Percentiles rank a stretch among this genome's conserved stretches.
Evolutionary conservation across 2,113 vertebrate species (phyloP).

Genomic region (Lathamus discolor): DNA sequence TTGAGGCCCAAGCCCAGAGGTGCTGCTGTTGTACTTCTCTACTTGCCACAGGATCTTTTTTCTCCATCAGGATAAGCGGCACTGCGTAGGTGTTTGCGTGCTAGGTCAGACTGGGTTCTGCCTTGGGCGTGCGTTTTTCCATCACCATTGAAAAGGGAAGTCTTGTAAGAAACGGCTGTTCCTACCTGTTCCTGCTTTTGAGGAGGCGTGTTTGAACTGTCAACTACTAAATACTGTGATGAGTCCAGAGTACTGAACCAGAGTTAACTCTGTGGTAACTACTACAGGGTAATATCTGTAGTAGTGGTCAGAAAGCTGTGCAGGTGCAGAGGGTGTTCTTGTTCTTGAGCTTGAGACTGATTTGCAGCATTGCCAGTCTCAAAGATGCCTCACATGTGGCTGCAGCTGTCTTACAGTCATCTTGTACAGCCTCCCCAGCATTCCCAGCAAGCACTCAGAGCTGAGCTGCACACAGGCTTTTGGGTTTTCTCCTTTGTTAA

Average conservation of each 20-base stretch:
- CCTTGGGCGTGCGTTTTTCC: neutral
- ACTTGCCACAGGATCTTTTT: neutral
- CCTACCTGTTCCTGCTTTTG: neutral
- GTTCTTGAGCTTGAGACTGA: neutral
- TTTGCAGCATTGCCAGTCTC: neutral
- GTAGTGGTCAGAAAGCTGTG: neutral
- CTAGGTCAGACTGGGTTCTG: neutral
- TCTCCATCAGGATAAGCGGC: neutral
- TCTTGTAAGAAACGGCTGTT: neutral
- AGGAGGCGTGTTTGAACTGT: neutral
- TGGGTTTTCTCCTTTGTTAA: neutral
- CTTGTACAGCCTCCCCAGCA: neutral
- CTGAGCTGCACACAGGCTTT: neutral
- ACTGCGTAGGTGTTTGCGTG: neutral
- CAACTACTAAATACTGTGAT: neutral
- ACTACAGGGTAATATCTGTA: neutral
- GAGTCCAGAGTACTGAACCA: neutral
- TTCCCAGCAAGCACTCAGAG: neutral
- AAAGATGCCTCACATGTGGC: neutral
- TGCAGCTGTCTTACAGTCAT: neutral
- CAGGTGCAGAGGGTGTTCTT: neutral
- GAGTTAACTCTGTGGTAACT: neutral
- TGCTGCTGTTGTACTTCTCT: neutral
- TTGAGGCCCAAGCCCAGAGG: neutral
- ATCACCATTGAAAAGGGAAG: neutral